These are phyloP conservation scores for Rhizomys pruinosus DNA, from an alignment of 2,113 vertebrate species.

Conservation along the genomic window DNA sequence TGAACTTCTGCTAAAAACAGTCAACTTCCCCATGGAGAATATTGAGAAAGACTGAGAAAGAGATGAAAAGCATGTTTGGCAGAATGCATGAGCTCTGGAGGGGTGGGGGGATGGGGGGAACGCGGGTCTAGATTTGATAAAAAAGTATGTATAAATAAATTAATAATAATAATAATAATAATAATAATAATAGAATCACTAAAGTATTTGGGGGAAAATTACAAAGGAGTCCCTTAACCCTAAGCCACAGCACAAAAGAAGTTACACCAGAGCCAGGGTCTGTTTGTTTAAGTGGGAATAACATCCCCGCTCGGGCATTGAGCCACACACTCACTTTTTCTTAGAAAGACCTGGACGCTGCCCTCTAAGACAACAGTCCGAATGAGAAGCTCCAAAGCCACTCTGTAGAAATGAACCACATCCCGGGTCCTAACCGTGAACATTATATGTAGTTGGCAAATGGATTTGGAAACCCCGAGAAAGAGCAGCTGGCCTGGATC, in stretches of 20 bases:
- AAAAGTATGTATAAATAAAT: too few species aligned
- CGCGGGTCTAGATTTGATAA: too few species aligned
- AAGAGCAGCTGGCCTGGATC: background rate
- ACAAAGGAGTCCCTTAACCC: background rate
- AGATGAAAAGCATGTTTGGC: too few species aligned
- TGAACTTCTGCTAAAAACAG: too few species aligned
- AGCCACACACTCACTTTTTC: background rate
- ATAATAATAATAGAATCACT: background rate
- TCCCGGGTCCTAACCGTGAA: background rate
- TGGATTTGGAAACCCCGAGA: background rate
- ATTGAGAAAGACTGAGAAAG: too few species aligned
- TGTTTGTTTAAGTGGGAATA: background rate
- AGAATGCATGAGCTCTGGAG: too few species aligned
- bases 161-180: too few species aligned
- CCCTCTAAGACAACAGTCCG: background rate
- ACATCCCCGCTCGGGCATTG: too few species aligned
- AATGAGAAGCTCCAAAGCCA: background rate
- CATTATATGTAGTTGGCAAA: background rate
- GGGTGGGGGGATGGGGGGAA: too few species aligned
- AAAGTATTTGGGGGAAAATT: background rate
- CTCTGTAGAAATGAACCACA: background rate
- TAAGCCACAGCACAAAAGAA: background rate
- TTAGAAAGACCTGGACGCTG: background rate
- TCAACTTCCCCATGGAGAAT: too few species aligned
- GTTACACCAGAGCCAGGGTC: background rate